Evolutionary conservation across 2,113 vertebrate species (phyloP).

Genomic region (Barnardius zonarius): DNA sequence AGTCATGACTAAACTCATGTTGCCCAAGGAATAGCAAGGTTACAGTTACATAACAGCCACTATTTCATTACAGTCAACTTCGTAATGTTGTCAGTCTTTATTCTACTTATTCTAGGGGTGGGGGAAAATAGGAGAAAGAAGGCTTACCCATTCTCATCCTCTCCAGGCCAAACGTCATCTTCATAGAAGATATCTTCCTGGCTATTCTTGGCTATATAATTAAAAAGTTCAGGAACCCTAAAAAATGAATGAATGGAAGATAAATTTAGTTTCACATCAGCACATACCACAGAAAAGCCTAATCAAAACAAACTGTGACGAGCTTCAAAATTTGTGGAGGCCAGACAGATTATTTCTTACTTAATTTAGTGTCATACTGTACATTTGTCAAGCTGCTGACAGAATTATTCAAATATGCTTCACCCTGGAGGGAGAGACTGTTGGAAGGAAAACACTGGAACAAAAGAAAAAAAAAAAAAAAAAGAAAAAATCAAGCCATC

Average conservation of each 20-base stretch:
- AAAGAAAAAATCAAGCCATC: not conserved
- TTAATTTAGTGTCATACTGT: not conserved
- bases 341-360: not conserved
- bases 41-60: not conserved
- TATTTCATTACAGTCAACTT: accelerated
- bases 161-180: constrained; percentile 94
- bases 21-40: not conserved
- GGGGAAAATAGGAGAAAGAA: not conserved
- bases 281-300: not conserved
- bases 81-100: not conserved
- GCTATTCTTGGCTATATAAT: constrained; percentile 85
- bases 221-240: constrained; percentile 92
- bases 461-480: not conserved
- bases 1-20: not conserved
- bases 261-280: not conserved
- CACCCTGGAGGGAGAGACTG: not conserved
- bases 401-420: not conserved
- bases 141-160: constrained; percentile 88
- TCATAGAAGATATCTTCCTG: constrained; percentile 97
- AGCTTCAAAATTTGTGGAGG: not conserved
- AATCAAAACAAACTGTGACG: not conserved
- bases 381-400: not conserved
- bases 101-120: not conserved
- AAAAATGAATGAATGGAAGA: not conserved
- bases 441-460: not conserved